Percentiles rank a stretch among this genome's conserved stretches.
Evolutionary conservation across 2,113 vertebrate genomes (phyloP).

Genomic region (Ctenodactylus gundi): DNA sequence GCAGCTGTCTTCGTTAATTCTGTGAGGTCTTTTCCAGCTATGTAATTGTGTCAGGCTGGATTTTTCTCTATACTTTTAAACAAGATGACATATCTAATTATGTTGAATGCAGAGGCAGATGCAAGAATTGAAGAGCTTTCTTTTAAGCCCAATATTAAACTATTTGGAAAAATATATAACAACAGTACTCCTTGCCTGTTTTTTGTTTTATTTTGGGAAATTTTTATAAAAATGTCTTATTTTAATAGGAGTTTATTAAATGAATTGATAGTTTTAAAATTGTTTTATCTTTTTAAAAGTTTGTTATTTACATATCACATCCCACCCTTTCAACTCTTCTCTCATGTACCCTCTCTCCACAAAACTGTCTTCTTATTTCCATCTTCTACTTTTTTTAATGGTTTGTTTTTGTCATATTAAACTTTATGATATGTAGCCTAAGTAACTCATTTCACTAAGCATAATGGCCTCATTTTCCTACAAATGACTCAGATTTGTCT

Average conservation of each 20-base stretch:
- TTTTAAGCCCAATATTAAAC: conserved; percentile 8
- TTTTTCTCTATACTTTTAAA: background rate
- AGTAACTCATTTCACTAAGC: too few relatives aligned
- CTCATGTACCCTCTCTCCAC: too few relatives aligned
- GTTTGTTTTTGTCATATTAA: too few relatives aligned
- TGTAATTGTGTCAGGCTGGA: background rate
- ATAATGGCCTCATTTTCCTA: too few relatives aligned
- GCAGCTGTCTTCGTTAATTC: background rate
- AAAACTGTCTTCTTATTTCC: too few relatives aligned
- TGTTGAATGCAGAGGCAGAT: background rate
- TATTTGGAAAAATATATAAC: background rate
- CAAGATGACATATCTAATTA: background rate
- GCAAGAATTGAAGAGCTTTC: background rate
- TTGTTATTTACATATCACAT: too few relatives aligned
- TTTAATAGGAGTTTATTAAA: conserved; percentile 25
- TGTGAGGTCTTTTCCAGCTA: background rate
- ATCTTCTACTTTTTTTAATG: too few relatives aligned
- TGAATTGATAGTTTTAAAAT: conserved; percentile 15
- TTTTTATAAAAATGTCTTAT: conserved; percentile 17
- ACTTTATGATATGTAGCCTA: too few relatives aligned
- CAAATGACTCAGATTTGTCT: too few relatives aligned
- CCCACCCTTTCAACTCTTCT: too few relatives aligned
- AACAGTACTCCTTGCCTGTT: background rate
- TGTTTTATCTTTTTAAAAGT: too few relatives aligned
- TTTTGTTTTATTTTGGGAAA: background rate